These are phyloP conservation scores for Cataglyphis livida DNA, from an alignment of 2,888 invertebrate genomes.

Conservation along the genomic window DNA sequence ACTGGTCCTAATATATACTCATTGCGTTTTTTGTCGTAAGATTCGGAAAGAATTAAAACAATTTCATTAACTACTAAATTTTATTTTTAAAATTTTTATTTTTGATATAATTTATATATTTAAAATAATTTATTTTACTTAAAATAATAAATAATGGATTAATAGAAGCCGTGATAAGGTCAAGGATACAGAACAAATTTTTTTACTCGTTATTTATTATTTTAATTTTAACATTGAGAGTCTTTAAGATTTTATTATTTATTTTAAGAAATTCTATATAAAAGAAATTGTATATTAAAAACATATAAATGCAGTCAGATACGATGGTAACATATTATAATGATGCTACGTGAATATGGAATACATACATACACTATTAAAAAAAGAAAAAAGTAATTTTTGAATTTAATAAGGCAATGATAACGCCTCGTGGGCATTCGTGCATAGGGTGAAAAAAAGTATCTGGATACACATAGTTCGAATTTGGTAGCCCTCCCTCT, in stretches of 20 bases:
- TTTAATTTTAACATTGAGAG: too few relatives aligned
- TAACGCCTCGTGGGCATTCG: constrained; percentile 35
- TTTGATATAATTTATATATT: too few relatives aligned
- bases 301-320: neutral
- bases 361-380: neutral
- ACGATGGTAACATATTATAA: neutral
- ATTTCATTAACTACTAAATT: neutral
- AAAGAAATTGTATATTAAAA: neutral
- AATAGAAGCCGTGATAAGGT: too few relatives aligned
- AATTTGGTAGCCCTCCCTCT: constrained; percentile 65
- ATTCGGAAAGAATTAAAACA: constrained; percentile 39
- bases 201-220: too few relatives aligned
- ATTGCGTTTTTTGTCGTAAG: constrained; percentile 61
- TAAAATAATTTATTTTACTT: too few relatives aligned
- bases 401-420: constrained; percentile 49
- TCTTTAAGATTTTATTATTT: too few relatives aligned
- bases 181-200: too few relatives aligned
- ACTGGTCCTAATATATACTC: constrained; percentile 50
- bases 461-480: constrained; percentile 64
- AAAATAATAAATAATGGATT: too few relatives aligned
- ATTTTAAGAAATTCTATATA: neutral
- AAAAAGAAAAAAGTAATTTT: constrained; percentile 37
- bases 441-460: constrained; percentile 49
- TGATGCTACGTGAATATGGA: neutral
- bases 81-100: neutral